Percentiles rank a stretch among this genome's conserved stretches.
Evolutionary conservation across 2,797 vertebrate species (phyloP).

Genomic region (Cyprinodon diabolis): DNA sequence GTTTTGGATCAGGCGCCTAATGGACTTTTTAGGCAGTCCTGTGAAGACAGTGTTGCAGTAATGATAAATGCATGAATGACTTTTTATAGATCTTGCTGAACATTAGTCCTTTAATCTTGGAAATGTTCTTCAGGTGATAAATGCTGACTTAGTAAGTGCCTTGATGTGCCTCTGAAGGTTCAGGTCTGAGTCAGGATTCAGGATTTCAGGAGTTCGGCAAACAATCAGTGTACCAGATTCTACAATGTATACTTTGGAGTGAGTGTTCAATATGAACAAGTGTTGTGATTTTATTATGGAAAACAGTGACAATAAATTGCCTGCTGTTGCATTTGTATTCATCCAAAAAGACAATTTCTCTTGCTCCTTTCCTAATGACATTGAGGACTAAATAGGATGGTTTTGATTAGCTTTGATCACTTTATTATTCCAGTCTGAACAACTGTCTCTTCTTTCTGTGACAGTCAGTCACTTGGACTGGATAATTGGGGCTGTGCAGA

Average conservation of each 20-base stretch:
- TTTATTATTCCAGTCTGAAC: neutral
- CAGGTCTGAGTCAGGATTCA: too few species aligned
- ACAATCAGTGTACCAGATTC: neutral
- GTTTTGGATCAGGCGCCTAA: too few species aligned
- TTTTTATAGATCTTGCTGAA: too few species aligned
- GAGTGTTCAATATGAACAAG: neutral
- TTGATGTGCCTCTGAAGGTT: too few species aligned
- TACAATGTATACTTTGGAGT: neutral
- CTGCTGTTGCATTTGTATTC: neutral
- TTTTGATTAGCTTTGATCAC: neutral
- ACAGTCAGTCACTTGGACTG: neutral
- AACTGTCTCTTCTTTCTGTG: neutral
- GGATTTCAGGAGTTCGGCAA: neutral
- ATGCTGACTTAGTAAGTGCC: too few species aligned
- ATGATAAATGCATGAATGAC: too few species aligned
- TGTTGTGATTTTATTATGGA: conserved; percentile 14
- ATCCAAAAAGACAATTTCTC: neutral
- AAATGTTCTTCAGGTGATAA: too few species aligned
- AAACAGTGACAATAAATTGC: neutral
- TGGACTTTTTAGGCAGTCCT: too few species aligned
- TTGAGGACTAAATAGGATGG: neutral
- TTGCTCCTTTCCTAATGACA: neutral
- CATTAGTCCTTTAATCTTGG: too few species aligned
- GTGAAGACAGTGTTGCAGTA: too few species aligned
- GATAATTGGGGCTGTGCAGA: conserved; percentile 1